Percentiles rank a stretch among this genome's conserved stretches.
These are phyloP conservation scores for Dryobota labecula DNA, from an alignment of 2,888 invertebrate genomes.

Conservation along the genomic window DNA sequence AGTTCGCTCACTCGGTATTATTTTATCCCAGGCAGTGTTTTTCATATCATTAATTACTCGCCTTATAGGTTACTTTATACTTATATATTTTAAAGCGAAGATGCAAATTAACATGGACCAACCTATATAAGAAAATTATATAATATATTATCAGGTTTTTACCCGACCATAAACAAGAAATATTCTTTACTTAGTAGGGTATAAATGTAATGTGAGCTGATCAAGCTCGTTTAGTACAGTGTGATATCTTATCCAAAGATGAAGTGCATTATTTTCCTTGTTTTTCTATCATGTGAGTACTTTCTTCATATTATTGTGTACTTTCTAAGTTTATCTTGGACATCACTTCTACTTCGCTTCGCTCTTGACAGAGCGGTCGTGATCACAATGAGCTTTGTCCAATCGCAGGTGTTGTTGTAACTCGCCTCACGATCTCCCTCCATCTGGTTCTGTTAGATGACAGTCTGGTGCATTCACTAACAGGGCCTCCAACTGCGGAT, in stretches of 20 bases:
- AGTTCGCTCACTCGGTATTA: background rate
- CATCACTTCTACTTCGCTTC: too few species aligned
- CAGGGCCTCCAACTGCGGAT: too few species aligned
- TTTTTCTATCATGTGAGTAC: conserved; percentile 40
- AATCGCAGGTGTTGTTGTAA: too few species aligned
- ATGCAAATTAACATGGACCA: background rate
- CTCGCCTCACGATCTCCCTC: too few species aligned
- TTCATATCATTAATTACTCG: too few species aligned
- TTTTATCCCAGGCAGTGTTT: background rate
- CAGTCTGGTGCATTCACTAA: too few species aligned
- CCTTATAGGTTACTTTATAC: background rate
- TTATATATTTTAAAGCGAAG: background rate
- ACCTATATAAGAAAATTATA: conserved; percentile 35
- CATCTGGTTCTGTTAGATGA: too few species aligned
- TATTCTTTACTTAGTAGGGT: background rate
- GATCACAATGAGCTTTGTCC: too few species aligned
- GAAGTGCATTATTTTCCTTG: conserved; percentile 12
- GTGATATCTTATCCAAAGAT: conserved; percentile 15
- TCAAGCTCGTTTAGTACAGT: conserved; percentile 8
- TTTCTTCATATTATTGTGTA: background rate
- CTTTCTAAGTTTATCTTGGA: background rate
- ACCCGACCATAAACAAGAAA: conserved; percentile 28
- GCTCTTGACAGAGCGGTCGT: too few species aligned
- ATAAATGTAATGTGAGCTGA: conserved; percentile 19
- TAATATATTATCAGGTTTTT: conserved; percentile 12